Evolutionary conservation across 2,797 vertebrate species (phyloP), one percentile per base, ranked within the genome.

Genomic region (Pantherophis alleghaniensis): DNA sequence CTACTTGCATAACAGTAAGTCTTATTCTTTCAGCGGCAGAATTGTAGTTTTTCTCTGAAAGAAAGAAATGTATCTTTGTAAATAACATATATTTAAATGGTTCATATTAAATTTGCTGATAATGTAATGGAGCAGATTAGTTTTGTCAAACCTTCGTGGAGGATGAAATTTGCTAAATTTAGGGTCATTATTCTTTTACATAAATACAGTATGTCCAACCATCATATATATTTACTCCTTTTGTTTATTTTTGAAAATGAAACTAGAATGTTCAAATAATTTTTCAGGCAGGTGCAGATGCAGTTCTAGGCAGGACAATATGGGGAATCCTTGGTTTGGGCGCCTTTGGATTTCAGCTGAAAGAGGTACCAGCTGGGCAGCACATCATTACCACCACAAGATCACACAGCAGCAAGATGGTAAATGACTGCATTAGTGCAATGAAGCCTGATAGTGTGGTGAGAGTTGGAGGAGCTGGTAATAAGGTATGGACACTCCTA

Each of bases 401-500:
- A 74, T 99, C 99, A 59, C 99, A 99, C 94, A 99, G 98, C 98
- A 99, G 97, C 97, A 98, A 99, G 96, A 92, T 99, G 88, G 99
- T 99, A 2, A 99, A 97, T 0, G 99, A 99, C 93, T 98, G 99
- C 2, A 98, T 99, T 3, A 93, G 97, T 0, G 99, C 99, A 94
- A 98, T 99, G 98, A 98, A 98, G 89, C 99, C 99, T 4, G 98
- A 99, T 89, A 97, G 97, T 0, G 98, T 99, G 83, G 96, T 99
- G 91, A 97, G 98, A 96, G 99, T 99, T 86, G 99, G 99, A 10
- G 99, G 99, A 91, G 99, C 99, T 91, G 99, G 99, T 93, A 99
- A 99, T 96, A 99, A 99, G 98, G 99, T 99, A 97, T 53, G 90
- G 51, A 92, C 9, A 89, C 26, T 0, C 37, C 16, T 83, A 9